Evolutionary conservation across 1,140 invertebrate species (phyloP).

Genomic region (Zaprionus tsacasi): DNA sequence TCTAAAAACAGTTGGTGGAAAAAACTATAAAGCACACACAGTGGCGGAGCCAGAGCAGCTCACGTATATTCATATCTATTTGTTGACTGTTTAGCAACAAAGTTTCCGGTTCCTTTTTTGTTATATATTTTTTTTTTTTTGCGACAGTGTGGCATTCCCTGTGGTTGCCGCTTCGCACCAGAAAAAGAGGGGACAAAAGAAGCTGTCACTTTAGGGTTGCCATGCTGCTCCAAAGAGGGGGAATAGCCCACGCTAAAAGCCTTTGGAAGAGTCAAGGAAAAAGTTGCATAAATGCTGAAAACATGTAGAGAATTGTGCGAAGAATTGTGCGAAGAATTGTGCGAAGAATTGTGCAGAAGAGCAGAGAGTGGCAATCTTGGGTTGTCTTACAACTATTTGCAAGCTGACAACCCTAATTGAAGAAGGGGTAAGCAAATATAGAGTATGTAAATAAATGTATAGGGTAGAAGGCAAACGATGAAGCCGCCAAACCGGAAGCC

Average conservation of each 20-base stretch:
- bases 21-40: conserved; percentile 21
- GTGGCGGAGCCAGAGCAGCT: background rate
- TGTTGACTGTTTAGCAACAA: conserved; percentile 67
- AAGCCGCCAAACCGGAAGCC: background rate
- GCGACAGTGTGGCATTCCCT: background rate
- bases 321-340: conserved; percentile 20
- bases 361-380: background rate
- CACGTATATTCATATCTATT: conserved; percentile 58
- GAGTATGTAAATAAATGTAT: background rate
- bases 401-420: conserved; percentile 31
- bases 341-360: conserved; percentile 6
- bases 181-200: conserved; percentile 61
- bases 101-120: conserved; percentile 57
- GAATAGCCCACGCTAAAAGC: conserved; percentile 13
- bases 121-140: background rate
- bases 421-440: no score
- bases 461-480: background rate
- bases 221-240: background rate
- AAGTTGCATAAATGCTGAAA: conserved; percentile 49
- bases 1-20: conserved; percentile 30
- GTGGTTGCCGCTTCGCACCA: conserved; percentile 43
- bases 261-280: conserved; percentile 30
- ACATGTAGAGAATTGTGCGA: conserved; percentile 45
- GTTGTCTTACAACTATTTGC: conserved; percentile 12
- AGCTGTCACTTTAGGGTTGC: conserved; percentile 47